Evolutionary conservation across 1,140 invertebrate genomes (phyloP).

Genomic region (Chymomyza costata): DNA sequence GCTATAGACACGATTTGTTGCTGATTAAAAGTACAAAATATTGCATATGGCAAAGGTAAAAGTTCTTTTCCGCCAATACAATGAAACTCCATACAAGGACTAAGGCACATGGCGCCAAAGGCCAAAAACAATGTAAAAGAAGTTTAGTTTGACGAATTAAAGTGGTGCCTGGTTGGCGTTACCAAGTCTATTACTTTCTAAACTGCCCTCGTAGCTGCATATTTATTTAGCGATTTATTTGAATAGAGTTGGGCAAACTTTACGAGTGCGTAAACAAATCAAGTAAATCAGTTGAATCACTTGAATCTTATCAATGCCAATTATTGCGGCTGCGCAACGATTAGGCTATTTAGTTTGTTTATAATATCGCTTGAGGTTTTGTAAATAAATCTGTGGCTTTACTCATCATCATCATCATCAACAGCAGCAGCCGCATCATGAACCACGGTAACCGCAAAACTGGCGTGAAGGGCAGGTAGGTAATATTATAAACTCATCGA

Average conservation of each 20-base stretch:
- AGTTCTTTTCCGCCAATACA: too few species aligned
- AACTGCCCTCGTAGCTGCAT: slow-evolving; percentile 6
- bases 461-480: slow-evolving; percentile 60
- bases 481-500: slow-evolving; percentile 63
- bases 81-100: too few species aligned
- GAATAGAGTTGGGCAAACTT: slow-evolving; percentile 24
- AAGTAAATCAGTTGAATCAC: too few species aligned
- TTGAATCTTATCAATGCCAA: slow-evolving; percentile 33
- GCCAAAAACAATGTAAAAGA: too few species aligned
- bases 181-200: too few species aligned
- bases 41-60: too few species aligned
- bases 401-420: slow-evolving; percentile 38
- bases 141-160: too few species aligned
- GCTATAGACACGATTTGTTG: too few species aligned
- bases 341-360: slow-evolving; percentile 39
- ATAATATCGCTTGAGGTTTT: slow-evolving; percentile 21
- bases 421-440: slow-evolving; percentile 11
- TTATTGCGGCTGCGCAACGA: slow-evolving; percentile 38
- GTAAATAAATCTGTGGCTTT: slow-evolving; percentile 49
- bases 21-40: too few species aligned
- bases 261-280: slow-evolving; percentile 29
- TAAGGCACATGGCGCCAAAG: too few species aligned
- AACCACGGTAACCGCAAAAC: slow-evolving; percentile 41
- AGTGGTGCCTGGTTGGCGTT: too few species aligned
- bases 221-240: slow-evolving; percentile 3